A percentile compares a stretch with the other conserved stretches of the same genome.
phyloP scores from a whole-genome alignment of 2,888 invertebrate genomes.

The Dendrolimus houi region DNA sequence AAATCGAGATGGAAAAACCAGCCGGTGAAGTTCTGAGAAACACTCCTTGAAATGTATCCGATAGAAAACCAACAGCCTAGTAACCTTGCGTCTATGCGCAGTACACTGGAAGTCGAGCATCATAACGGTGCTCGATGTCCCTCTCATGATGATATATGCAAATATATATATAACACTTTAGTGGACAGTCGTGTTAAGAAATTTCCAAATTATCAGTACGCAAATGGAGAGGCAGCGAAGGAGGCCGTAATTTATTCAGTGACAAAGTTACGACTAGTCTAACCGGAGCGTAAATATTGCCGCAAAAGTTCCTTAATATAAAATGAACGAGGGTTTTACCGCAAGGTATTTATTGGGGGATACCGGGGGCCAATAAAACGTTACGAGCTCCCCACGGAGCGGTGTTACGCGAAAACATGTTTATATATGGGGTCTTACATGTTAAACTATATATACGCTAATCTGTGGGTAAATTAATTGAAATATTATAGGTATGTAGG shows the following conservation, averaged over 20 bases:
- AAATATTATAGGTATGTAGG: not conserved
- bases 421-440: constrained; percentile 8
- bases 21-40: too few species aligned
- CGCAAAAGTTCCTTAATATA: constrained; percentile 17
- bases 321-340: constrained; percentile 16
- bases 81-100: too few species aligned
- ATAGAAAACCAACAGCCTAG: too few species aligned
- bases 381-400: constrained; percentile 10
- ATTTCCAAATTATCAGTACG: not conserved
- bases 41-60: too few species aligned
- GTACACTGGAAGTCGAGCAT: too few species aligned
- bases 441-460: constrained; percentile 5
- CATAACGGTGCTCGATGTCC: too few species aligned
- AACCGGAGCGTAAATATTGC: constrained; percentile 11
- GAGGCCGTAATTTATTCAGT: constrained; percentile 8
- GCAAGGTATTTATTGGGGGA: constrained; percentile 24
- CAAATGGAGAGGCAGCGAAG: not conserved
- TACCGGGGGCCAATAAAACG: constrained; percentile 19
- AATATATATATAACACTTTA: too few species aligned
- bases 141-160: too few species aligned
- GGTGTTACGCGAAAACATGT: constrained; percentile 14
- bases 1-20: too few species aligned
- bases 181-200: too few species aligned
- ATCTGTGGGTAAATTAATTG: not conserved
- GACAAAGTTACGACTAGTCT: constrained; percentile 11